Base-by-base conservation (phyloP, 2,113 vertebrate genomes). In the Dipodomys merriami region DNA sequence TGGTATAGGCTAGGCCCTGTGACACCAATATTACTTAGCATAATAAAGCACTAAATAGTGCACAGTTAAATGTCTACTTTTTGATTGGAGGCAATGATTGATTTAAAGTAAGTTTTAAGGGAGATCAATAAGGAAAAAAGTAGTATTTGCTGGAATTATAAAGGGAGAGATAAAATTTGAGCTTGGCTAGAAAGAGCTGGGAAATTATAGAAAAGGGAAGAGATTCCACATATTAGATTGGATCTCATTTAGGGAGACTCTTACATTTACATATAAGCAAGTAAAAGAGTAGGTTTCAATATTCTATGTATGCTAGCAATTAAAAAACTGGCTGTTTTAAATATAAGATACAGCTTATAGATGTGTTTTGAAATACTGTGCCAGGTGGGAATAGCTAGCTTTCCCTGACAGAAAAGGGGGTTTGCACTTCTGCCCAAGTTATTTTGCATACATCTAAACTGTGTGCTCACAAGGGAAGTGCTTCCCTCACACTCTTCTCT, bases 241-340 rank as follows among this genome's bases (percentile, higher is more conserved):
- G 49, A 49, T 49, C 49, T 49, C 49, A 11, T 49, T 49, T 2
- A 49, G 49, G 49, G 49, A 49, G 11, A 49, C 49, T 49, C 49
- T 12, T 49, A 49, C 49, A 49, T 49, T 49, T 49, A 49, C 49
- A 8, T 49, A 49, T 11, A 49, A 11, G 49, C 49, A 11, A 49
- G 49, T 9, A 71, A 49, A 93, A 88, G 82, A 2, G 22, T 29
- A 86, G 35, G 15, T 57, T 69, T 91, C 23, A 86, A 64, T 78
- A 60, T 35, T n/a, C 44, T 1, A 11, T 73, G 13, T 76, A 35
- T 83, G 13, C 13, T 67, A 86, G 33, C 33, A 86, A 57, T 73
- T 39, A 82, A 91, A 91, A 95, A 13, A n/a, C 10, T 53, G 29
- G 2, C 7, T 89, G 92, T 33, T 89, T 91, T 94, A 33, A 79